Percentiles rank a stretch among this genome's conserved stretches.
Conservation (phyloP, 1,140 invertebrate species). For the Fopius arisanus region DNA sequence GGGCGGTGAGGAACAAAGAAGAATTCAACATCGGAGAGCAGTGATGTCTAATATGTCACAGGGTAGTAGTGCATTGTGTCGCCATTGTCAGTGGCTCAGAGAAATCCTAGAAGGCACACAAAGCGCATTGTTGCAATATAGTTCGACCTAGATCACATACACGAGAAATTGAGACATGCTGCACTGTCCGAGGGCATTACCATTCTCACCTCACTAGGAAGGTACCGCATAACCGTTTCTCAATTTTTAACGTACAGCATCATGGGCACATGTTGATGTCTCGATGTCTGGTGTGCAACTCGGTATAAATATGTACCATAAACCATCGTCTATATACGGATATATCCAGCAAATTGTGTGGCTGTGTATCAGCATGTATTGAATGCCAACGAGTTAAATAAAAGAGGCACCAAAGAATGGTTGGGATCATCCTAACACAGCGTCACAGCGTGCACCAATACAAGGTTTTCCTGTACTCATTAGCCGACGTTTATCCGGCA, state of each 20-base stretch:
- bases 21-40: neutral
- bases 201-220: neutral
- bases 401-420: slow-evolving; percentile 9
- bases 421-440: slow-evolving; percentile 17
- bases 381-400: slow-evolving; percentile 8
- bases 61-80: neutral
- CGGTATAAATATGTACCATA: slow-evolving; percentile 1
- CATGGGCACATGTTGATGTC: no score
- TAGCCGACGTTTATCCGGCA: slow-evolving; percentile 36
- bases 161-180: neutral
- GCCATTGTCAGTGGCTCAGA: neutral
- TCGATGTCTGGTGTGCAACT: neutral
- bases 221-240: no score
- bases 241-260: no score
- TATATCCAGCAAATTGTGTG: neutral
- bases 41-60: neutral
- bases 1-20: neutral
- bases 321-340: neutral
- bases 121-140: slow-evolving; percentile 32
- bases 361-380: neutral
- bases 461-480: slow-evolving; percentile 37
- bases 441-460: slow-evolving; percentile 23
- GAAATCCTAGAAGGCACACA: slow-evolving; percentile 9
- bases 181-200: neutral
- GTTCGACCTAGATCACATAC: slow-evolving; percentile 27